These are phyloP conservation scores for Samia ricini DNA, from an alignment of 1,140 invertebrate species.

Conservation along the genomic window DNA sequence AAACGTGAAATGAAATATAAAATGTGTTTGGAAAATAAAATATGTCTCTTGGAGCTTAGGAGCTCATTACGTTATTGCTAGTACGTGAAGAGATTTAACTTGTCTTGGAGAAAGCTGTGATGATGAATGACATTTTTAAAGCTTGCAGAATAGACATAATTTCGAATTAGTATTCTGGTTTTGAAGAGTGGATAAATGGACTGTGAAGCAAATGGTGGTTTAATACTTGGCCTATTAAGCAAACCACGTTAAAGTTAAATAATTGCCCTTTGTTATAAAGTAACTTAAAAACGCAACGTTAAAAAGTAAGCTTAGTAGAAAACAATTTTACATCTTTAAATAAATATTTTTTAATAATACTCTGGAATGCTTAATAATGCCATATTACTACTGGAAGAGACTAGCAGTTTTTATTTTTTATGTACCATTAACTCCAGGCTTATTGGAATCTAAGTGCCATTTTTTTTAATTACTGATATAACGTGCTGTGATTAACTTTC, in stretches of 20 bases:
- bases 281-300: too few species aligned
- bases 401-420: too few species aligned
- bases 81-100: slow-evolving; percentile 70
- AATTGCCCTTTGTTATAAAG: too few species aligned
- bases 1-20: slow-evolving; percentile 79
- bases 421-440: too few species aligned
- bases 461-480: too few species aligned
- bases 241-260: neutral
- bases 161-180: slow-evolving; percentile 1
- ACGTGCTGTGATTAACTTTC: too few species aligned
- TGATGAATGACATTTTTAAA: slow-evolving; percentile 44
- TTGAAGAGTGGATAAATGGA: neutral
- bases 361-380: too few species aligned
- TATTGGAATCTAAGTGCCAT: too few species aligned
- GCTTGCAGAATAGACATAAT: neutral
- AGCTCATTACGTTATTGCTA: slow-evolving; percentile 74
- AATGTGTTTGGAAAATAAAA: slow-evolving; percentile 73
- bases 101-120: slow-evolving; percentile 47
- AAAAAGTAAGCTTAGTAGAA: too few species aligned
- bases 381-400: too few species aligned
- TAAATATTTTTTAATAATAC: too few species aligned
- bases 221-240: neutral
- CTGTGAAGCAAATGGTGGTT: neutral
- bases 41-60: slow-evolving; percentile 65
- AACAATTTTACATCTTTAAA: too few species aligned